Evolutionary conservation across 2,113 vertebrate genomes (phyloP).

Genomic region (Corvus hawaiiensis): DNA sequence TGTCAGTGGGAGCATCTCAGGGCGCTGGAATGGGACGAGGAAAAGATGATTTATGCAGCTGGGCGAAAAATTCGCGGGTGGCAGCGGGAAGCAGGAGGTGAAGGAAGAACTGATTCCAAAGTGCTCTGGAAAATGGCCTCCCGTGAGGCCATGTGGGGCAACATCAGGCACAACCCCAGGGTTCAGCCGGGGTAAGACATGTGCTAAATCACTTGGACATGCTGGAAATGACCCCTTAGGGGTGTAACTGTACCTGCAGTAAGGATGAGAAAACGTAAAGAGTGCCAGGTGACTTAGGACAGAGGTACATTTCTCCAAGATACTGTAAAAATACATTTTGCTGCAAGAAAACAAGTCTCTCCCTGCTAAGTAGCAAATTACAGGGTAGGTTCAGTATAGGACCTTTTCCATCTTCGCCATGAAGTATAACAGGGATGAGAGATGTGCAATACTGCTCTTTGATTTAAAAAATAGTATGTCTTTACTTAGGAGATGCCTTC

Average conservation of each 20-base stretch:
- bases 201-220: fast-evolving
- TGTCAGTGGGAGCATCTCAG: fast-evolving
- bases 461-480: neutral
- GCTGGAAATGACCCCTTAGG: neutral
- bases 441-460: neutral
- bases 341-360: neutral
- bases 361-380: neutral
- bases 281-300: neutral
- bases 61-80: too few species aligned
- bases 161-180: fast-evolving
- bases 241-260: neutral
- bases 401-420: neutral
- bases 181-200: fast-evolving
- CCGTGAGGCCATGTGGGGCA: fast-evolving
- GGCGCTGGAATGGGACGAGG: neutral
- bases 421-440: neutral
- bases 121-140: neutral
- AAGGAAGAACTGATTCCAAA: fast-evolving
- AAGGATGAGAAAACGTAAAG: neutral
- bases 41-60: fast-evolving
- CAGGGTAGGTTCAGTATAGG: neutral
- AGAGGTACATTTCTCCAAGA: neutral
- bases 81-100: neutral
- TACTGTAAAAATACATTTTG: neutral
- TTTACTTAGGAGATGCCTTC: neutral